Conservation (phyloP, 2,797 vertebrate species). For the Odontamblyopus rebecca region DNA sequence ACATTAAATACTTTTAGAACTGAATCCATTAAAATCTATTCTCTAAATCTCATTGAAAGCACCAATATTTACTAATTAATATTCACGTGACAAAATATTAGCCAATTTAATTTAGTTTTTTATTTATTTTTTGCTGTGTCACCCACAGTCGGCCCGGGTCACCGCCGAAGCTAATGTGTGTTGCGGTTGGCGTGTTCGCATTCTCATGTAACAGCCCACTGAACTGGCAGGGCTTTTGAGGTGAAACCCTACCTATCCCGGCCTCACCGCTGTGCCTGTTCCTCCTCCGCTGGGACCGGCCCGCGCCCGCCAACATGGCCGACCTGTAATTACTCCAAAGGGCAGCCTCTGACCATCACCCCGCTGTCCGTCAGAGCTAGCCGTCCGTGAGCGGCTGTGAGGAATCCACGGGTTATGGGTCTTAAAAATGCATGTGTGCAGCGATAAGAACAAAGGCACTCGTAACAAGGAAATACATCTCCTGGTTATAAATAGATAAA, state of each 20-base stretch:
- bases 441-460: constrained; percentile 60
- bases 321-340: constrained; percentile 72
- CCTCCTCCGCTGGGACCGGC: constrained; percentile 37
- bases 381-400: constrained; percentile 54
- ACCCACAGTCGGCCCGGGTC: constrained; percentile 23
- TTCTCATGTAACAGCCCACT: constrained; percentile 57
- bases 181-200: constrained; percentile 59
- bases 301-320: constrained; percentile 47
- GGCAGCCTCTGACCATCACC: constrained; percentile 52
- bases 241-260: constrained; percentile 58
- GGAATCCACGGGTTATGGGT: constrained; percentile 59
- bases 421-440: constrained; percentile 72
- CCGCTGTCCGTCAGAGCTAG: constrained; percentile 63
- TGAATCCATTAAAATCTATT: no score
- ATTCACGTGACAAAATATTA: not conserved
- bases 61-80: no score
- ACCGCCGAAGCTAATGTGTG: constrained; percentile 62
- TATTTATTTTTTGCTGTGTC: not conserved
- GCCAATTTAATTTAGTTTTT: no score
- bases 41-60: no score
- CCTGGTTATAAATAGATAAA: constrained; percentile 71
- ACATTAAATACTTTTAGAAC: no score
- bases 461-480: constrained; percentile 57
- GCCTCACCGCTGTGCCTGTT: constrained; percentile 23
- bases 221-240: constrained; percentile 40